These are phyloP conservation scores for Enteromius argenteus DNA, from an alignment of 2,797 vertebrate genomes.

Conservation along the genomic window DNA sequence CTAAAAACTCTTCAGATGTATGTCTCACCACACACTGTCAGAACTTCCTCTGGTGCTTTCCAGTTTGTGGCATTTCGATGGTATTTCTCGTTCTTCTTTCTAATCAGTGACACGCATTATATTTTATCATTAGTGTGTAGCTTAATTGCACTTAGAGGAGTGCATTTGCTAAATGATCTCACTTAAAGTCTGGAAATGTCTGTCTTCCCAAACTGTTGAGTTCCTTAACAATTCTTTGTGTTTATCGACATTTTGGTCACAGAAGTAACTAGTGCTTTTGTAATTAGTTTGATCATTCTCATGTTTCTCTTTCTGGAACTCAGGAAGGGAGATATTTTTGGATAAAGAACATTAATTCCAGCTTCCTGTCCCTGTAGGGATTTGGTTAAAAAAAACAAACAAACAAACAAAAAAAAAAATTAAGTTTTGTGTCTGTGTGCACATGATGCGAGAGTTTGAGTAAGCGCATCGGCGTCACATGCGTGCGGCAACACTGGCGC, in stretches of 20 bases:
- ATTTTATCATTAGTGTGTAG: not conserved
- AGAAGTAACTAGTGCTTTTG: not conserved
- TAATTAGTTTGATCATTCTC: not conserved
- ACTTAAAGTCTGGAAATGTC: no score
- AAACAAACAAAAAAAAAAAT: not conserved
- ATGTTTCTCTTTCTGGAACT: not conserved
- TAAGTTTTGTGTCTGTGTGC: constrained; percentile 11
- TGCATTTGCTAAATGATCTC: not conserved
- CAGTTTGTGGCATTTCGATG: constrained; percentile 17
- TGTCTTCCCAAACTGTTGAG: not conserved
- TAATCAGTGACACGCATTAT: not conserved
- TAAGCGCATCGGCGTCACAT: constrained; percentile 5
- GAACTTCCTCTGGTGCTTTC: not conserved
- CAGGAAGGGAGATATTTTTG: not conserved
- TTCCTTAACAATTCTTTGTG: not conserved
- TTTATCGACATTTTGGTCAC: not conserved
- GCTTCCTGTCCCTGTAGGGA: not conserved
- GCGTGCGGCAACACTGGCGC: not conserved
- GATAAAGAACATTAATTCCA: not conserved
- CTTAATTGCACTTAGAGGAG: not conserved
- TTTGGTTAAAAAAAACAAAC: not conserved
- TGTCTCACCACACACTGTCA: not conserved
- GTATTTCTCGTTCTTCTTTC: not conserved
- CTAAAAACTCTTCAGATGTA: constrained; percentile 5
- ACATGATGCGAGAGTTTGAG: not conserved